Conservation (phyloP, 2,888 invertebrate species). For the Amitus sp. region DNA sequence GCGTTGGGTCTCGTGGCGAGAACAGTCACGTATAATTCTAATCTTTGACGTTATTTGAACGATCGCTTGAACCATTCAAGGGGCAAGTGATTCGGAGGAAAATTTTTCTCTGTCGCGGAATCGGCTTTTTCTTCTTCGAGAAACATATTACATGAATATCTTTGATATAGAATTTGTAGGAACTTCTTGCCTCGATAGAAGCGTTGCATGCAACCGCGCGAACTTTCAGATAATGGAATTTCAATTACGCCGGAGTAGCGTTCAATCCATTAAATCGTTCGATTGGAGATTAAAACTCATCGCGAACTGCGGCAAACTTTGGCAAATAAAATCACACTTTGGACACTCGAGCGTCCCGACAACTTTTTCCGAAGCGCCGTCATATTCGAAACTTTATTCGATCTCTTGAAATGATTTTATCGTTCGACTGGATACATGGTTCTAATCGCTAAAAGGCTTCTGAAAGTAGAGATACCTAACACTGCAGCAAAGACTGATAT, state of each 20-base stretch:
- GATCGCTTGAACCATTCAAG: not conserved
- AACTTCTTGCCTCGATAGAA: constrained; percentile 35
- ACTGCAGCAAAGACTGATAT: too few relatives aligned
- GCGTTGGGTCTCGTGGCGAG: constrained; percentile 7
- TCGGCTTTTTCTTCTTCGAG: constrained; percentile 49
- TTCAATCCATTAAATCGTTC: constrained; percentile 44
- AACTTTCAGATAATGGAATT: constrained; percentile 63
- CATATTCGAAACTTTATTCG: constrained; percentile 50
- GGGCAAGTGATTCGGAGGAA: constrained; percentile 8
- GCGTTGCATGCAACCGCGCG: constrained; percentile 58
- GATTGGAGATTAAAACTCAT: constrained; percentile 44
- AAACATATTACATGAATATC: constrained; percentile 49
- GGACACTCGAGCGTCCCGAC: constrained; percentile 31
- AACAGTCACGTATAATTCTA: constrained; percentile 4
- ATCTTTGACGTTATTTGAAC: constrained; percentile 9
- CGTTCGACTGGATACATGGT: constrained; percentile 52
- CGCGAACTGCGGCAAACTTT: constrained; percentile 25
- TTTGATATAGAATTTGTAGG: constrained; percentile 29
- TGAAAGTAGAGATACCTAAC: not conserved
- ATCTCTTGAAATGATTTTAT: constrained; percentile 56
- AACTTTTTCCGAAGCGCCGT: constrained; percentile 41
- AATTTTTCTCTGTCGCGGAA: not conserved
- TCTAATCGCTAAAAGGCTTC: constrained; percentile 60
- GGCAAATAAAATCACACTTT: constrained; percentile 34
- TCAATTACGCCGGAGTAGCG: constrained; percentile 56